These are phyloP conservation scores for Microtus montanus DNA, from an alignment of 2,113 vertebrate species.

Conservation along the genomic window DNA sequence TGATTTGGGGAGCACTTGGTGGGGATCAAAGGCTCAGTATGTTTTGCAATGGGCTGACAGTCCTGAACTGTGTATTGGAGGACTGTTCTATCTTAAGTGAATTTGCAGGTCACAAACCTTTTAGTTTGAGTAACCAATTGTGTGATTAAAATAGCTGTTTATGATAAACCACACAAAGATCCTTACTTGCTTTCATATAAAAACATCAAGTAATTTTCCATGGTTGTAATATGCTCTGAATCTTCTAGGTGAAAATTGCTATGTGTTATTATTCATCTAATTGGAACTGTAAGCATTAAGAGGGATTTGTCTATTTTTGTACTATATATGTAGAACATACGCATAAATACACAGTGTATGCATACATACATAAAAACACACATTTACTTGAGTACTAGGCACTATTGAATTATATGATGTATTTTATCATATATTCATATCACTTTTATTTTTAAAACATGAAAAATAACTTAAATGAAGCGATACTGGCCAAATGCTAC, in stretches of 20 bases:
- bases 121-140: background rate
- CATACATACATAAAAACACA: background rate
- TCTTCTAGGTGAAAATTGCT: constrained; percentile 44
- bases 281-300: background rate
- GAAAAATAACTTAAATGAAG: background rate
- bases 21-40: background rate
- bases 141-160: constrained; percentile 19
- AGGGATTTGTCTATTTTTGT: background rate
- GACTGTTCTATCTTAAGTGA: background rate
- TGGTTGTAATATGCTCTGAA: background rate
- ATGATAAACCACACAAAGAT: background rate
- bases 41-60: background rate
- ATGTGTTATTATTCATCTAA: background rate
- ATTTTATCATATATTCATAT: background rate
- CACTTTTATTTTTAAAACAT: constrained; percentile 5
- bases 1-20: background rate
- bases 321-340: background rate
- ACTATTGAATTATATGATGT: background rate
- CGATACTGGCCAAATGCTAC: background rate
- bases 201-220: background rate
- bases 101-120: constrained; percentile 16
- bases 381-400: background rate
- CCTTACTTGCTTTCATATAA: constrained; percentile 19
- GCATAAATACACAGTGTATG: background rate
- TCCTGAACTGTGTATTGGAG: background rate